Conservation (phyloP, 2,113 vertebrate species). For the Pituophis catenifer region DNA sequence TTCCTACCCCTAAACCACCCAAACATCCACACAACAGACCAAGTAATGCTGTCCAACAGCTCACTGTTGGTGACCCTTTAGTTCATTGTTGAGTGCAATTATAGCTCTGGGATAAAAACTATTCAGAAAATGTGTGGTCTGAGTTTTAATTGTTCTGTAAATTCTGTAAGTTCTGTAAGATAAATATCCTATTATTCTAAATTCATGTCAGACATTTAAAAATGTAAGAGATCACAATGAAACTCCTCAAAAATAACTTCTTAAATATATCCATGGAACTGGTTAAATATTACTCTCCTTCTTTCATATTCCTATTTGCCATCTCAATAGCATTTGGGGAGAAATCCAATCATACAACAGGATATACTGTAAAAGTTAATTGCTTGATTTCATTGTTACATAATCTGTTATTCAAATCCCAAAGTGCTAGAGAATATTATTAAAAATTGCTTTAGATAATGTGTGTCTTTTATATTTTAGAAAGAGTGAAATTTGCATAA, state of each 20-base stretch:
- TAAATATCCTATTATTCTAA: background rate
- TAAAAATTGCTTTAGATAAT: conserved; percentile 49
- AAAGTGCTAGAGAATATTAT: conserved; percentile 48
- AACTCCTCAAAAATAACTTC: background rate
- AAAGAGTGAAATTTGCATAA: conserved; percentile 55
- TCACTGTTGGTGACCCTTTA: too few species aligned
- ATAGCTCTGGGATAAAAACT: too few species aligned
- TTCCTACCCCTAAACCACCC: too few species aligned
- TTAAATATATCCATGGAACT: background rate
- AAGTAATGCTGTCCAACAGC: too few species aligned
- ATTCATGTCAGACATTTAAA: background rate
- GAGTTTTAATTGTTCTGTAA: too few species aligned
- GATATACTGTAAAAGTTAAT: conserved; percentile 68
- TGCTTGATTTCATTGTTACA: conserved; percentile 56
- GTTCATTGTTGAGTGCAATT: too few species aligned
- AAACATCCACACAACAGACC: too few species aligned
- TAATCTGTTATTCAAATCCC: conserved; percentile 61
- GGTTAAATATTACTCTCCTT: background rate
- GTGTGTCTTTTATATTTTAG: conserved; percentile 36
- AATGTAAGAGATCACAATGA: background rate
- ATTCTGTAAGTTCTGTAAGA: background rate
- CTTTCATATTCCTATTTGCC: background rate
- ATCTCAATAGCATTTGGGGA: background rate
- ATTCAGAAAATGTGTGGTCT: too few species aligned
- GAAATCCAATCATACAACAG: conserved; percentile 29